Conservation (phyloP, 2,113 vertebrate genomes). For the Pedionomus torquatus region DNA sequence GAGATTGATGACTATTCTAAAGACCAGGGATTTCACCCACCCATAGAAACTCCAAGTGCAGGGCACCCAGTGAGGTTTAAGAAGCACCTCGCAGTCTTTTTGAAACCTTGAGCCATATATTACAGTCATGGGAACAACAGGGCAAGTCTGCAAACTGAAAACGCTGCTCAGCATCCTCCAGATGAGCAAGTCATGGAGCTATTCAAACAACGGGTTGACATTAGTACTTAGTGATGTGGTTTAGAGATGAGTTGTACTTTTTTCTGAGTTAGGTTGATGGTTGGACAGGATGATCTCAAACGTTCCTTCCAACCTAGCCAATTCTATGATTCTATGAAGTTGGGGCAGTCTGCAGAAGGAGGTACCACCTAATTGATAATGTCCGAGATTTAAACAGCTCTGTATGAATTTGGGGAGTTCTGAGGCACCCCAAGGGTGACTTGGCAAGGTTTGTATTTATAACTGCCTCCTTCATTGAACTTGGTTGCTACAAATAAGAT, state of each 20-base stretch:
- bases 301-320: too few relatives aligned
- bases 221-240: too few relatives aligned
- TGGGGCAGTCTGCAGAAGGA: background rate
- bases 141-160: background rate
- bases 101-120: too few relatives aligned
- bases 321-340: too few relatives aligned
- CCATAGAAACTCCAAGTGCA: accelerated
- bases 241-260: too few relatives aligned
- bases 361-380: accelerated
- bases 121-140: background rate
- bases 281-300: too few relatives aligned
- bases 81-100: background rate
- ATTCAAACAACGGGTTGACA: too few relatives aligned
- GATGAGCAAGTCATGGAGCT: background rate
- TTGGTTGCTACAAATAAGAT: background rate
- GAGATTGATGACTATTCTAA: background rate
- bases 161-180: background rate
- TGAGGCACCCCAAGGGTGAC: background rate
- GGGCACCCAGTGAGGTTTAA: background rate
- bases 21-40: background rate
- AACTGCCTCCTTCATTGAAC: background rate
- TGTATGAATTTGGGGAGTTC: background rate
- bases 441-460: background rate
- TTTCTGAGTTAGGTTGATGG: too few relatives aligned
- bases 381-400: background rate